A percentile compares a stretch with the other conserved stretches of the same genome.
These are phyloP conservation scores for Anthonomus grandis DNA, from an alignment of 1,140 invertebrate species.

Conservation along the genomic window DNA sequence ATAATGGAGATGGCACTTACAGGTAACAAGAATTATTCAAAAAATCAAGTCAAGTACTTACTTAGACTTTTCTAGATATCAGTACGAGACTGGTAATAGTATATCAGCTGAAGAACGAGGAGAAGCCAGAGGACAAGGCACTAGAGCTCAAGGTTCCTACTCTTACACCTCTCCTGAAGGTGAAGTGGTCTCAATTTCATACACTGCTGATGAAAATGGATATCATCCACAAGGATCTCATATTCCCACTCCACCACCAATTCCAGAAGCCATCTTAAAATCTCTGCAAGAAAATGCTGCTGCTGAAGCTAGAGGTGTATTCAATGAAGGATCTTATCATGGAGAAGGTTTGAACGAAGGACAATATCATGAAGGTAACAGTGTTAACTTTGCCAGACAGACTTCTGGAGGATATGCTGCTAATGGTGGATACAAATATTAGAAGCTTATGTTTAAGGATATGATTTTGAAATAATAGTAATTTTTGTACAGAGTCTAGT, in stretches of 20 bases:
- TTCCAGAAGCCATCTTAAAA: slow-evolving; percentile 51
- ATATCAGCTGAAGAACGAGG: slow-evolving; percentile 56
- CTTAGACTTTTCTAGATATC: slow-evolving; percentile 47
- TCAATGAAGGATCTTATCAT: slow-evolving; percentile 31
- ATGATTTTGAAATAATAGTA: too few species aligned
- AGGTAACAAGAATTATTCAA: slow-evolving; percentile 16
- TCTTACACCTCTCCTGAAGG: slow-evolving; percentile 57
- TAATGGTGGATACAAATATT: slow-evolving; percentile 13
- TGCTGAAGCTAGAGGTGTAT: slow-evolving; percentile 34
- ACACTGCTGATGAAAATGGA: slow-evolving; percentile 57
- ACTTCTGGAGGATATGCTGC: not conserved
- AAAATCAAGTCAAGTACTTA: not conserved
- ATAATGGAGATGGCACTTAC: slow-evolving; percentile 44
- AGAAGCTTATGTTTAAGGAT: too few species aligned
- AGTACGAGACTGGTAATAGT: slow-evolving; percentile 59
- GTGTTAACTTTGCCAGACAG: not conserved
- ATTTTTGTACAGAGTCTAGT: too few species aligned
- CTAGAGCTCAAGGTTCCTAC: slow-evolving; percentile 51
- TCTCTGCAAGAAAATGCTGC: slow-evolving; percentile 51
- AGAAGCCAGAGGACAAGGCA: slow-evolving; percentile 40
- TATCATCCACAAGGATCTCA: slow-evolving; percentile 52
- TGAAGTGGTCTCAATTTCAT: slow-evolving; percentile 53
- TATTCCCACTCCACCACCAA: slow-evolving; percentile 52
- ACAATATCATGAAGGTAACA: slow-evolving; percentile 1
- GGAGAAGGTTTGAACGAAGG: slow-evolving; percentile 17